Percentiles rank a stretch among this genome's conserved stretches.
phyloP scores from a whole-genome alignment of 2,797 vertebrate species.

The Ibycter americanus region DNA sequence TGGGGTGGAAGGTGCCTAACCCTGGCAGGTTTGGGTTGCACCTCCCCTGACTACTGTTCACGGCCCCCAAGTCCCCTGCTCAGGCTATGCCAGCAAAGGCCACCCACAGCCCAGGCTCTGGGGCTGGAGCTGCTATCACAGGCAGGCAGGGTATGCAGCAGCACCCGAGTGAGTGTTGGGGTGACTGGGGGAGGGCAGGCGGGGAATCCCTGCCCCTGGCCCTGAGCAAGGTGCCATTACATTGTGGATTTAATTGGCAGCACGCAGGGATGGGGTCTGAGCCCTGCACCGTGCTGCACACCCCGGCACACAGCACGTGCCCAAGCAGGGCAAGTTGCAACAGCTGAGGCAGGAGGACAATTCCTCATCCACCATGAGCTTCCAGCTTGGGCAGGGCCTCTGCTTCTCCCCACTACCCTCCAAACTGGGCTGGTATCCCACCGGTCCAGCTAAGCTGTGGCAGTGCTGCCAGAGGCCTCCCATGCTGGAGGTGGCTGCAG shows the following conservation, averaged over 20 bases:
- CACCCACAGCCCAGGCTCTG: neutral
- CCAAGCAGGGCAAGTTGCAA: neutral
- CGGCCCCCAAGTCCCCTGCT: neutral
- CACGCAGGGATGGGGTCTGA: neutral
- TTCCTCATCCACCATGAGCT: neutral
- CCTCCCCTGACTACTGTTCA: neutral
- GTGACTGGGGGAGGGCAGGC: neutral
- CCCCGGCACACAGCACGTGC: rapidly evolving
- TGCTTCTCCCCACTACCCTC: rapidly evolving
- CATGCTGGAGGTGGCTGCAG: neutral
- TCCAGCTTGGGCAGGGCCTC: neutral
- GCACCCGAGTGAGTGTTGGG: neutral
- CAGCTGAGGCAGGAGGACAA: neutral
- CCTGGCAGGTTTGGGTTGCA: neutral
- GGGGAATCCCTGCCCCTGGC: neutral
- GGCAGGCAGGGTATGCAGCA: rapidly evolving
- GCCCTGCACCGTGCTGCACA: rapidly evolving
- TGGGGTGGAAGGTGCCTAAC: neutral
- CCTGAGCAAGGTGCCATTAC: neutral
- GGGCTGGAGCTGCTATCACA: neutral
- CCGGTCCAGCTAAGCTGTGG: neutral
- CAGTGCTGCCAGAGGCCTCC: neutral
- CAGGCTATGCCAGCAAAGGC: neutral
- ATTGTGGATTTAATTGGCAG: neutral
- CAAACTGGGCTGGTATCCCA: rapidly evolving